Evolutionary conservation across 30 jellyfish, hydroid and myxozoan genomes (phyloP), one percentile per base, ranked within the genome.

Genomic region (Cassiopea andromeda): DNA sequence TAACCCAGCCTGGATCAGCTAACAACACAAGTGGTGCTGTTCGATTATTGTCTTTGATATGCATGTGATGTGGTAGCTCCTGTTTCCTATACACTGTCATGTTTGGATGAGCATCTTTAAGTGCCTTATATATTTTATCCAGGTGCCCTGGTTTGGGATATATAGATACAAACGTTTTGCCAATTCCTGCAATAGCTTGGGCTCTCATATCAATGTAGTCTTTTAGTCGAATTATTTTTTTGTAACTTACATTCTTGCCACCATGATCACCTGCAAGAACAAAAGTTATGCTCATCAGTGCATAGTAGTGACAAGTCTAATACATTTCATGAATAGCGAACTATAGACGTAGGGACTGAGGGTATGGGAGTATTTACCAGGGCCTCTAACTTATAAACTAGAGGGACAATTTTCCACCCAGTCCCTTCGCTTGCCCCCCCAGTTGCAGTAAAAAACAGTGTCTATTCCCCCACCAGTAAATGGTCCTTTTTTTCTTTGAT

Each of bases 231-330:
- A 95, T 83, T 54, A 95, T 49, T 81, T 73, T 81, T 7, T 74
- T 49, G 61, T 69, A 77, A n/a, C 74, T 91, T 38, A 95, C 92
- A 14, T 89, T 84, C 14, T 74, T 77, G 80, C 87, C 87, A 7
- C 99, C 99, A 72, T 95, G 99, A 61, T 95, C 99, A 46, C 99
- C 99, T 95, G 94, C 17, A 48, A 44, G 73, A 64, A 64, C 15
- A 64, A 9, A 64, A 64, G 73, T 13, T 4, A 5, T 17, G 8
- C 38, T 66, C 67, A 90, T 97, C 98, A 7, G 87, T 71, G n/a
- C 90, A 75, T 15, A 94, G 85, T 9, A 90, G 12, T 3, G 64
- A 3, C 12, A 54, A 54, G 12, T 10, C 64, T 27, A 27, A 54
- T 54, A 54, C 64, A 3, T 3, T 6, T 54, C 64, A 54, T 54